Percentiles rank a stretch among this genome's conserved stretches.
These are phyloP conservation scores for Pherbina coryleti DNA, from an alignment of 2,888 invertebrate genomes.

Conservation along the genomic window DNA sequence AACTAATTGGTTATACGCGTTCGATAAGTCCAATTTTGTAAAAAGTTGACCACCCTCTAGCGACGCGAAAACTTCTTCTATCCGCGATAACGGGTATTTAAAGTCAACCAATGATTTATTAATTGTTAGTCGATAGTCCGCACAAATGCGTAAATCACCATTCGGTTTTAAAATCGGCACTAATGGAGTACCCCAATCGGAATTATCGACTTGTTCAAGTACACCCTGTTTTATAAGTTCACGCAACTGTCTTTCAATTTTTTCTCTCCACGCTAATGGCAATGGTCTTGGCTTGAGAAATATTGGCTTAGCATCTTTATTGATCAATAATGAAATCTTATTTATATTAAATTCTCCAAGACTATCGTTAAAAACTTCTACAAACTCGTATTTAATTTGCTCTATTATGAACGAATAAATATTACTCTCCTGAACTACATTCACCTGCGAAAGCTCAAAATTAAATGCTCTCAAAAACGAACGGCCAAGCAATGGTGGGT, in stretches of 20 bases:
- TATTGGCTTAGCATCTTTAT: slow-evolving; percentile 1
- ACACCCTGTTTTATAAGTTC: background rate
- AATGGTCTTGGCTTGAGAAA: background rate
- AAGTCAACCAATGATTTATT: slow-evolving; percentile 29
- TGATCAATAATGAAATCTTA: background rate
- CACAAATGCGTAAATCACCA: background rate
- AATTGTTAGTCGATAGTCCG: slow-evolving; percentile 31
- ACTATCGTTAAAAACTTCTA: background rate
- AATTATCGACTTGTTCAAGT: slow-evolving; percentile 14
- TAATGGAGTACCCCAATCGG: slow-evolving; percentile 20
- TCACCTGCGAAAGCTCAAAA: background rate
- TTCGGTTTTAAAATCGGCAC: slow-evolving; percentile 1
- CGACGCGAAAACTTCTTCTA: slow-evolving; percentile 11
- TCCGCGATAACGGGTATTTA: slow-evolving; percentile 8
- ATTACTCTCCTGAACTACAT: background rate
- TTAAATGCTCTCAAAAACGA: background rate
- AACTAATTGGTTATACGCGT: slow-evolving; percentile 53
- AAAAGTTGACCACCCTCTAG: background rate
- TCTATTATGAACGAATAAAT: background rate
- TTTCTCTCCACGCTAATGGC: slow-evolving; percentile 14
- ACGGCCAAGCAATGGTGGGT: background rate
- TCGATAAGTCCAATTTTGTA: slow-evolving; percentile 37
- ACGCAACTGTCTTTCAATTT: background rate
- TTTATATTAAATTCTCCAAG: background rate
- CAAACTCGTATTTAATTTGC: background rate